Percentiles rank a stretch among this genome's conserved stretches.
Evolutionary conservation across 2,113 vertebrate genomes (phyloP).

Genomic region (Indri indri): DNA sequence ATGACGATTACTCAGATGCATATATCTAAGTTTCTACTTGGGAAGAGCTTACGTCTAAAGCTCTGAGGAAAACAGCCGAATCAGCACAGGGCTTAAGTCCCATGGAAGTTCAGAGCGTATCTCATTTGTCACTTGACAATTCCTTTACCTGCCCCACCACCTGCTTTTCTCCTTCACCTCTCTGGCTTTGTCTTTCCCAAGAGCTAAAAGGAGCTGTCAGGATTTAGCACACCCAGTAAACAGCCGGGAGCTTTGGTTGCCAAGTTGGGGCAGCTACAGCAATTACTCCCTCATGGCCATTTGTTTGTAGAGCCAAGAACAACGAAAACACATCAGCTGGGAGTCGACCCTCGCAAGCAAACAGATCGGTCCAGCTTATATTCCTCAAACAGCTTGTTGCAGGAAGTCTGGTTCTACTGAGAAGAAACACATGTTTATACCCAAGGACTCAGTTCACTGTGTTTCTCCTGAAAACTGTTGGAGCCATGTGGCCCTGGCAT

Average conservation of each 20-base stretch:
- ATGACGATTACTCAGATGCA: not conserved
- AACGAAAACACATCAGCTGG: not conserved
- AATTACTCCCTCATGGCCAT: not conserved
- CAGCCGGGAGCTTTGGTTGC: constrained; percentile 20
- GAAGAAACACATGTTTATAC: not conserved
- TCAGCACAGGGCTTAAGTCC: not conserved
- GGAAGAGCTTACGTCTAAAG: not conserved
- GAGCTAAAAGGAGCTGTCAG: not conserved
- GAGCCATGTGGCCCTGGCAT: not conserved
- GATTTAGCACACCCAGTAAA: not conserved
- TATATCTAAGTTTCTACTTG: not conserved
- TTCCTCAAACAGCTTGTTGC: not conserved
- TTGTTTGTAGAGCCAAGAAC: constrained; percentile 5
- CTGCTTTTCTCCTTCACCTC: not conserved
- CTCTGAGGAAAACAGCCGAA: not conserved
- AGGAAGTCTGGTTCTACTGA: not conserved
- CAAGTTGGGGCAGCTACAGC: not conserved
- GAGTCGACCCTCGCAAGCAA: not conserved
- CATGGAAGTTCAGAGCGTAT: not conserved
- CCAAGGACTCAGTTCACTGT: not conserved
- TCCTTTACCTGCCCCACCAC: not conserved
- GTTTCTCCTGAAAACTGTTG: not conserved
- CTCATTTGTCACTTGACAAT: not conserved
- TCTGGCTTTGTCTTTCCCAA: not conserved
- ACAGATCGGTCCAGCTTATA: not conserved